phyloP scores from a whole-genome alignment of 2,888 invertebrate species.

The Eurytoma californica region DNA sequence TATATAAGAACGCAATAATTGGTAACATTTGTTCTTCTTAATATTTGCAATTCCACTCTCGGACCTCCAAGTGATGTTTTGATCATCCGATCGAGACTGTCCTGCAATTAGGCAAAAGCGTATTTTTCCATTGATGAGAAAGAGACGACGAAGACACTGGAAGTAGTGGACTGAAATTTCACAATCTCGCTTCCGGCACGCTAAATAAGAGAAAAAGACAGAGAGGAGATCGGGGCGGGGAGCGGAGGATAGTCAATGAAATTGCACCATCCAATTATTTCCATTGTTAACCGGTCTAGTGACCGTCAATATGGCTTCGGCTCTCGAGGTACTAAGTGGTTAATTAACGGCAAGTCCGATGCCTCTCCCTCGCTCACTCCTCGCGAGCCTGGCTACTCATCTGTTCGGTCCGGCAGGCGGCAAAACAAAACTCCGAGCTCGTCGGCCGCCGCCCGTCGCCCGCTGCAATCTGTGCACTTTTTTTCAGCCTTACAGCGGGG shows the following conservation, averaged over 20 bases:
- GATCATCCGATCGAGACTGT: background rate
- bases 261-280: slow-evolving; percentile 50
- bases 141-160: background rate
- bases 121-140: no score
- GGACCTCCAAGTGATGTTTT: no score
- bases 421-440: background rate
- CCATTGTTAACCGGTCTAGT: slow-evolving; percentile 27
- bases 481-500: background rate
- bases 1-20: no score
- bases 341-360: slow-evolving; percentile 46
- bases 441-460: background rate
- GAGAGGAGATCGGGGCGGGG: no score
- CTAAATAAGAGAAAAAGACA: slow-evolving; percentile 18
- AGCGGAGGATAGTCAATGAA: slow-evolving; percentile 38
- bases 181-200: slow-evolving; percentile 11
- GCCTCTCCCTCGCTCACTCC: background rate
- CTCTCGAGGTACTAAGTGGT: slow-evolving; percentile 42
- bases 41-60: no score
- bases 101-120: no score
- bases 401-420: no score
- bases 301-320: slow-evolving; percentile 18
- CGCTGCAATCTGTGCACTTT: background rate
- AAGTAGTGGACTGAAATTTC: slow-evolving; percentile 21
- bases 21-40: no score
- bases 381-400: no score